A percentile compares a stretch with the other conserved stretches of the same genome.
phyloP scores from a whole-genome alignment of 2,113 vertebrate genomes.

The Platichthys stellatus region DNA sequence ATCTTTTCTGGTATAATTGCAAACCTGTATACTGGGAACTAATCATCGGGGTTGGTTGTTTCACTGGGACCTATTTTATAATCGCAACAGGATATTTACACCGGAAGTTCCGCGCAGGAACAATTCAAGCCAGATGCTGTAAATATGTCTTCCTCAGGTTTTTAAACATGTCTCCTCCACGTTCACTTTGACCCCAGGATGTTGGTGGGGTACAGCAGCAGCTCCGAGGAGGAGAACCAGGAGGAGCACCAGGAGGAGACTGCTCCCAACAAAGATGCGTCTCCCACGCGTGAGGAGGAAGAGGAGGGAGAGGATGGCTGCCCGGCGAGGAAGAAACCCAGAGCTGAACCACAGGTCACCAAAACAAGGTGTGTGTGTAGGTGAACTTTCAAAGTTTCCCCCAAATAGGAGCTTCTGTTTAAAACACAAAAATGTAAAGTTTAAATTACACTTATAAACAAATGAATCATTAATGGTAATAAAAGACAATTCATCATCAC shows the following conservation, averaged over 20 bases:
- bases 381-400: no score
- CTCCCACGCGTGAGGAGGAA: conserved; percentile 12
- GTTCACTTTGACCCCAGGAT: conserved; percentile 39
- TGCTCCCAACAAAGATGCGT: not conserved
- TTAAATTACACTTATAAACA: no score
- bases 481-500: no score
- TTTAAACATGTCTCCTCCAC: not conserved
- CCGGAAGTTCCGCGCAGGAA: conserved; percentile 29
- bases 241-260: conserved; percentile 11
- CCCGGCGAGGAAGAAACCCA: conserved; percentile 62
- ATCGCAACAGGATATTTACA: conserved; percentile 61
- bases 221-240: conserved; percentile 74
- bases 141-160: no score
- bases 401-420: no score
- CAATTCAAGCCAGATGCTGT: not conserved
- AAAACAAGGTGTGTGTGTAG: conserved; percentile 56
- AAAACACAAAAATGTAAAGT: no score
- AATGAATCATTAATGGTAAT: no score
- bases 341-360: conserved; percentile 26
- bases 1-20: no score
- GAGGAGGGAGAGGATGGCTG: conserved; percentile 14
- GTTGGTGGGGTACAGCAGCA: conserved; percentile 83
- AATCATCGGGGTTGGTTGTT: conserved; percentile 9
- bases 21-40: conserved; percentile 26
- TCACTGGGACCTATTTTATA: conserved; percentile 30